Evolutionary conservation across 2,888 invertebrate genomes (phyloP).

Genomic region (Drosophila flavopinicola): DNA sequence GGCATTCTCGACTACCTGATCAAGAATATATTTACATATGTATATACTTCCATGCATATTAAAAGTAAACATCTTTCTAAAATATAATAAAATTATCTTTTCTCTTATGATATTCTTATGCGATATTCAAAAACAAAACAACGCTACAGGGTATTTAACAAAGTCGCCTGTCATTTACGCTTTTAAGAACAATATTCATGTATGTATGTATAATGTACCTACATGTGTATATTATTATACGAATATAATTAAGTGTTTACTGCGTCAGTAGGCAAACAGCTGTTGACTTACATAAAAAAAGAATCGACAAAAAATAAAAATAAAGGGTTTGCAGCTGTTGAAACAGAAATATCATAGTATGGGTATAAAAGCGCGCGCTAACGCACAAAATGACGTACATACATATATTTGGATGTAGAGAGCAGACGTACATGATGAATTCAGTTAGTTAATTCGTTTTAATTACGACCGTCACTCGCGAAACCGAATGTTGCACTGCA

Average conservation of each 20-base stretch:
- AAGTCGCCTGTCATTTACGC: neutral
- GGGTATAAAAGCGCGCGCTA: slow-evolving; percentile 8
- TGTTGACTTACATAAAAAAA: neutral
- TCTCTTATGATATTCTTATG: no score
- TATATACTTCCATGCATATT: no score
- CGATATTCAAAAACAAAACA: neutral
- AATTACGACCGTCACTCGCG: neutral
- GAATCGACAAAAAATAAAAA: slow-evolving; percentile 6
- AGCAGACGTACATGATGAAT: neutral
- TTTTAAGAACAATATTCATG: neutral
- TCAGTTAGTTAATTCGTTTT: neutral
- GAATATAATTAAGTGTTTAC: slow-evolving; percentile 5
- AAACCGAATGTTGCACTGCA: neutral
- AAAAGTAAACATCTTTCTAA: no score
- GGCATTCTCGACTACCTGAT: no score
- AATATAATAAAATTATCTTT: no score
- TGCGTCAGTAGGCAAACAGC: slow-evolving; percentile 14
- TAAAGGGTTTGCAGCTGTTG: slow-evolving; percentile 28
- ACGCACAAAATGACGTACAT: neutral
- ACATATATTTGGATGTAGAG: no score
- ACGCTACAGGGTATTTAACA: neutral
- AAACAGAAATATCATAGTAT: neutral
- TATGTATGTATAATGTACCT: neutral
- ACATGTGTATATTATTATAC: no score
- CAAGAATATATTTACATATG: no score